phyloP scores from a whole-genome alignment of 1,140 invertebrate genomes.

The Matsumurasca onukii region DNA sequence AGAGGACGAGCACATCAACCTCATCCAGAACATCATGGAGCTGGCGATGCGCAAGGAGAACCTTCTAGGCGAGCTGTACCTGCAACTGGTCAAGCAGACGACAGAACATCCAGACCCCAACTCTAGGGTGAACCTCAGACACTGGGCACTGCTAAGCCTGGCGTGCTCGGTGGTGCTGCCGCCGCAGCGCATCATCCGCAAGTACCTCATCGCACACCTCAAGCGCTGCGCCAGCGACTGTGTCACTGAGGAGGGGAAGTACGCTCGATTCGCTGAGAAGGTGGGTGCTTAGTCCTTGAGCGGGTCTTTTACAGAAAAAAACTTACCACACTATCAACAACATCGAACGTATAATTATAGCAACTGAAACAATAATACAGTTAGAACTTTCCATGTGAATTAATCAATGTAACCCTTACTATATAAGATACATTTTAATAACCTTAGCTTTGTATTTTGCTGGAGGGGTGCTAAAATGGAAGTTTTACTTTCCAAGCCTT shows the following conservation, averaged over 20 bases:
- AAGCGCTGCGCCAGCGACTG: conserved; percentile 85
- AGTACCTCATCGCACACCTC: conserved; percentile 89
- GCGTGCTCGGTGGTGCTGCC: conserved; percentile 87
- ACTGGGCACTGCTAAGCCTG: conserved; percentile 90
- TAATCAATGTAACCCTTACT: too few relatives aligned
- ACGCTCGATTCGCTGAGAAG: conserved; percentile 91
- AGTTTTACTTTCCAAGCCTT: too few relatives aligned
- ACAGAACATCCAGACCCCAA: conserved; percentile 91
- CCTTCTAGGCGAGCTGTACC: conserved; percentile 85
- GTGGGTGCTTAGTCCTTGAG: too few relatives aligned
- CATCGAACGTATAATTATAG: too few relatives aligned
- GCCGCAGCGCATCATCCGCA: conserved; percentile 55
- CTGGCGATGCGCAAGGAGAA: conserved; percentile 87
- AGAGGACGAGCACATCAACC: conserved; percentile 84
- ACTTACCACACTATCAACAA: too few relatives aligned
- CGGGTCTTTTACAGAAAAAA: too few relatives aligned
- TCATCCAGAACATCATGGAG: conserved; percentile 87
- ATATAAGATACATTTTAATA: too few relatives aligned
- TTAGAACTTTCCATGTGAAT: too few relatives aligned
- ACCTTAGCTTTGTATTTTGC: too few relatives aligned
- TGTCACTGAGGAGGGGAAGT: conserved; percentile 92
- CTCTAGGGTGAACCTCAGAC: conserved; percentile 80
- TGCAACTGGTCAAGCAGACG: conserved; percentile 93
- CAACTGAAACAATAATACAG: too few relatives aligned
- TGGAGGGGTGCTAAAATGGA: too few relatives aligned